phyloP scores from a whole-genome alignment of 2,797 vertebrate species.

The Periophthalmus magnuspinnatus region DNA sequence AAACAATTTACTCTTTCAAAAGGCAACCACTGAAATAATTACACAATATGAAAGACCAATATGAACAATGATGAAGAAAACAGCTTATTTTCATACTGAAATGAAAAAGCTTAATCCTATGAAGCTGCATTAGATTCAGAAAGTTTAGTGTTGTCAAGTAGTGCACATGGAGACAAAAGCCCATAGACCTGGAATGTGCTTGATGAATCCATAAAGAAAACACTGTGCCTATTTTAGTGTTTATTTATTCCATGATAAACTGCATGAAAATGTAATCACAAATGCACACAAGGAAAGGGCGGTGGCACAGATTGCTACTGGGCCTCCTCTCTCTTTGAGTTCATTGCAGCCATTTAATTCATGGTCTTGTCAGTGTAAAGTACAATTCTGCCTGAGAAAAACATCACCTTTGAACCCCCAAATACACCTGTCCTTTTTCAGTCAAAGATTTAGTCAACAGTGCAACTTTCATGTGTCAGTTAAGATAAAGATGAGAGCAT shows the following conservation, averaged over 20 bases:
- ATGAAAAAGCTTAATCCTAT: slow-evolving; percentile 64
- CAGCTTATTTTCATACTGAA: slow-evolving; percentile 38
- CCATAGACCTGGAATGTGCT: slow-evolving; percentile 64
- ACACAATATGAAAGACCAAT: slow-evolving; percentile 49
- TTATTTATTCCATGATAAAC: slow-evolving; percentile 36
- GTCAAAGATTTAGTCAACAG: slow-evolving; percentile 35
- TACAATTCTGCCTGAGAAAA: slow-evolving; percentile 69
- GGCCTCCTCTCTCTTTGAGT: slow-evolving; percentile 33
- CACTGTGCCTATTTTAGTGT: slow-evolving; percentile 38
- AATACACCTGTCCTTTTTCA: slow-evolving; percentile 32
- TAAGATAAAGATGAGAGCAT: slow-evolving; percentile 24
- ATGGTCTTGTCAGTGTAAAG: slow-evolving; percentile 30
- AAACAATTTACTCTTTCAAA: slow-evolving; percentile 35
- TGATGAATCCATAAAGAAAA: slow-evolving; percentile 66
- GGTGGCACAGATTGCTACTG: slow-evolving; percentile 38
- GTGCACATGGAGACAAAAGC: slow-evolving; percentile 51
- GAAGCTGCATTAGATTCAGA: slow-evolving; percentile 43
- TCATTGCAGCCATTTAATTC: slow-evolving; percentile 45
- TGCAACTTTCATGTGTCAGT: slow-evolving; percentile 44
- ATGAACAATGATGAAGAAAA: slow-evolving; percentile 30
- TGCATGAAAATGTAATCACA: slow-evolving; percentile 58
- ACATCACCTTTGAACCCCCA: slow-evolving; percentile 43
- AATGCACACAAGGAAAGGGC: slow-evolving; percentile 42
- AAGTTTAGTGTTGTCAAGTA: slow-evolving; percentile 39
- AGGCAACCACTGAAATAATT: slow-evolving; percentile 70